Evolutionary conservation across 2,113 vertebrate genomes (phyloP), one percentile per base, ranked within the genome.

Genomic region (Sinocyclocheilus maitianheensis): DNA sequence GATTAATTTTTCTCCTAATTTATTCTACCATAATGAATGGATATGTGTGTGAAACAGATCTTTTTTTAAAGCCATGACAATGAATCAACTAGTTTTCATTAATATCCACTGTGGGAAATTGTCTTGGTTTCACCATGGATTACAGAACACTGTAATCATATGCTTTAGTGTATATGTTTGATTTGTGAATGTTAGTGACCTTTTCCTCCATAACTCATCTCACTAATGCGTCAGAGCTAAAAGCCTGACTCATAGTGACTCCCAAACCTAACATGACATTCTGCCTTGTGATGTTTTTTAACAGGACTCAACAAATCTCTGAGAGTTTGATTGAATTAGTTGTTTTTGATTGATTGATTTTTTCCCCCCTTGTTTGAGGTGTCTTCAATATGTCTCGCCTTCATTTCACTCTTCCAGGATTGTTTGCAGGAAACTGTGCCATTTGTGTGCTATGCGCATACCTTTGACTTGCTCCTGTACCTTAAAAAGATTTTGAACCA

Each of bases 81-180:
- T n/a, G 30, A 46, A n/a, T 84, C 30, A 62, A 8, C 74, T 34
- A 26, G 26, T 77, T 77, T 84, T 58, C 22, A 63, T 77, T 30
- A 14, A 60, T 48, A 16, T 77, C 34, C 9, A 20, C 24, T 40
- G 83, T 22, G 24, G 40, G 12, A 14, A 80, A 62, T 40, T 20
- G 60, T 79, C 18, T n/a, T 7, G 5, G 55, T 1, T 13, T 84
- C 58, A 53, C 43, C 58, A 67, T 65, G 74, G 74, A 77, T 14
- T 51, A 53, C 67, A 69, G 26, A 43, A 37, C 65, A 65, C 26
- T 16, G 10, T 76, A 30, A 67, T 84, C 83, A 63, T 60, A 77
- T 69, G 69, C 30, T 78, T n/a, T 69, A 55, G 24, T 55, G 69
- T 37, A 22, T 53, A 55, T 77, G 83, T 76, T 76, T 75, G 43